Base-by-base conservation (phyloP, 2,113 vertebrate genomes). In the Dipodomys ordii region DNA sequence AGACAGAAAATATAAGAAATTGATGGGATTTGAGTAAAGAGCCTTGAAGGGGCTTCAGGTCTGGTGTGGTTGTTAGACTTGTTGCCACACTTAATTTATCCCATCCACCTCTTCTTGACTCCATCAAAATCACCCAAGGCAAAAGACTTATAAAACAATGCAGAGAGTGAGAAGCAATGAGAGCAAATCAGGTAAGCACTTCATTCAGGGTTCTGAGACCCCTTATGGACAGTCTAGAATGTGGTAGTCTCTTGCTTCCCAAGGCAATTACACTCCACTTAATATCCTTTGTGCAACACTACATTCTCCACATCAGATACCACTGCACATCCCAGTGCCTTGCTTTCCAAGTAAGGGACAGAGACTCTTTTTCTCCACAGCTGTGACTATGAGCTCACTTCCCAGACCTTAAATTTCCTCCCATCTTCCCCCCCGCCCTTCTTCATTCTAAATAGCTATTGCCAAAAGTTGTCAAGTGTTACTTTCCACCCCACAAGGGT, bases 61-160 rank as follows among this genome's bases (percentile, higher is more conserved):
- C 91, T 72, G 90, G 85, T 72, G 90, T 69, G 84, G 35, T 39
- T 71, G 83, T 91, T 94, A 88, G 97, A 92, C 95, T 91, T 93
- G 96, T 94, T 0, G 16, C 94, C 92, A 60, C 67, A 91, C 96
- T 97, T 97, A 96, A 77, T 94, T 64, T 72, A 79, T 76, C 73
- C 82, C 87, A 39, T 91, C 94, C 90, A 92, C 96, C 87, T 96
- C 90, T 96, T 91, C 83, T 81, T 69, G 93, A 96, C 88, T 95
- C 96, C 96, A 94, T 95, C 92, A 81, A 94, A 91, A 97, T 91
- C 94, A 97, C 88, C 94, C 69, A 95, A 79, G 95, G 97, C 94
- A 64, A 93, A 94, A 92, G 84, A 87, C 91, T 77, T 15, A 32
- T 0, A 57, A 96, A 96, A 92, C 77, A 65, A 93, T 82, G 95